Conservation (phyloP, 1,140 invertebrate genomes). For the Pseudachorutes palmiensis region DNA sequence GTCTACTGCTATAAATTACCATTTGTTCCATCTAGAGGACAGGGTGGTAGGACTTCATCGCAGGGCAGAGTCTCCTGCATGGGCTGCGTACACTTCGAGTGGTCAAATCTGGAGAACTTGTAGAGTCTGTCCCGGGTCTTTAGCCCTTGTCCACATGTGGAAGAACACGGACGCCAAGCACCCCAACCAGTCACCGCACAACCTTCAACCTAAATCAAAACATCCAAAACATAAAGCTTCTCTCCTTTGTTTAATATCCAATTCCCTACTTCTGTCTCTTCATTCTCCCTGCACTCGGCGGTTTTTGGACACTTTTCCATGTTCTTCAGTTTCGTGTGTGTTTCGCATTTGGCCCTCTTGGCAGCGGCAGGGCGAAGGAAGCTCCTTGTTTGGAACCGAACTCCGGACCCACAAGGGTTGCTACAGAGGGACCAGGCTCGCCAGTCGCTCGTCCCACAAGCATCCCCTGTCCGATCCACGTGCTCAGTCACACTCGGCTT, state of each 20-base stretch:
- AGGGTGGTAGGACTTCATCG: constrained; percentile 23
- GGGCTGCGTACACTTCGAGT: constrained; percentile 40
- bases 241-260: background rate
- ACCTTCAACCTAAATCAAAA: constrained; percentile 23
- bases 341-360: constrained; percentile 10
- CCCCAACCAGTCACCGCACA: constrained; percentile 41
- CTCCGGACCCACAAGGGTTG: constrained; percentile 68
- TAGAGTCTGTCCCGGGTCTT: constrained; percentile 43
- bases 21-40: constrained; percentile 12
- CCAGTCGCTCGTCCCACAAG: constrained; percentile 67
- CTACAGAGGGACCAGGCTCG: constrained; percentile 73
- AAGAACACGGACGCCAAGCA: constrained; percentile 45
- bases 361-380: constrained; percentile 53
- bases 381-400: constrained; percentile 60
- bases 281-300: too few relatives aligned
- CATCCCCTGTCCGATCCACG: constrained; percentile 11
- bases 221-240: background rate
- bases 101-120: constrained; percentile 6
- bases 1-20: background rate
- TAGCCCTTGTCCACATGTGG: constrained; percentile 44
- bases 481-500: constrained; percentile 46
- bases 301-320: constrained; percentile 11
- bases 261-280: too few relatives aligned
- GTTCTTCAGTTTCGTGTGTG: background rate
- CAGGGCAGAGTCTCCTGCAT: constrained; percentile 41